phyloP scores from a whole-genome alignment of 2,888 invertebrate genomes.

The Euplagia quadripunctaria region DNA sequence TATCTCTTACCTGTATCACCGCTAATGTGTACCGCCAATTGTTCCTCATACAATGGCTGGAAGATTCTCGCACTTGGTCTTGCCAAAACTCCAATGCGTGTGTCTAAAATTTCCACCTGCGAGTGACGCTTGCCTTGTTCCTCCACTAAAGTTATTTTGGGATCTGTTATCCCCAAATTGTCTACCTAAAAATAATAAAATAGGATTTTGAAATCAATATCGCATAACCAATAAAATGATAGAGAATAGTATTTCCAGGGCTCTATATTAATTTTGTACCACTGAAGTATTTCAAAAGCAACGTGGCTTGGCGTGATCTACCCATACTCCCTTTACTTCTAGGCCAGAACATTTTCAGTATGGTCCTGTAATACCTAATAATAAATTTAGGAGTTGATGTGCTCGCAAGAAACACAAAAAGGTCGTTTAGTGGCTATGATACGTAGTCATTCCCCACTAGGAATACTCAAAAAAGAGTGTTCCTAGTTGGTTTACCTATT shows the following conservation, averaged over 20 bases:
- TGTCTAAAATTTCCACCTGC: constrained; percentile 91
- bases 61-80: constrained; percentile 93
- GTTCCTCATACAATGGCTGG: constrained; percentile 94
- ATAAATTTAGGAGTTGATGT: too few relatives aligned
- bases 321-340: too few relatives aligned
- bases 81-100: constrained; percentile 91
- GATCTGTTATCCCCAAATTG: constrained; percentile 87
- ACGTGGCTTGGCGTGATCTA: too few relatives aligned
- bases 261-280: not conserved
- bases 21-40: constrained; percentile 92
- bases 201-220: not conserved
- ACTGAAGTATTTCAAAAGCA: too few relatives aligned
- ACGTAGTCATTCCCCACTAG: too few relatives aligned
- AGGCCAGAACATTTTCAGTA: too few relatives aligned
- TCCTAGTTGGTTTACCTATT: too few relatives aligned
- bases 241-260: not conserved
- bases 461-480: too few relatives aligned
- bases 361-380: too few relatives aligned
- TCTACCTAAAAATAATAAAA: constrained; percentile 82
- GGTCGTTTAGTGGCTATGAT: too few relatives aligned
- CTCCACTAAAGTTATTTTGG: constrained; percentile 91
- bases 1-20: constrained; percentile 72
- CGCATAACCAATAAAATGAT: not conserved
- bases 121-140: constrained; percentile 91
- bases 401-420: too few relatives aligned